phyloP scores from a whole-genome alignment of 2,113 vertebrate species.

The Balaeniceps rex region DNA sequence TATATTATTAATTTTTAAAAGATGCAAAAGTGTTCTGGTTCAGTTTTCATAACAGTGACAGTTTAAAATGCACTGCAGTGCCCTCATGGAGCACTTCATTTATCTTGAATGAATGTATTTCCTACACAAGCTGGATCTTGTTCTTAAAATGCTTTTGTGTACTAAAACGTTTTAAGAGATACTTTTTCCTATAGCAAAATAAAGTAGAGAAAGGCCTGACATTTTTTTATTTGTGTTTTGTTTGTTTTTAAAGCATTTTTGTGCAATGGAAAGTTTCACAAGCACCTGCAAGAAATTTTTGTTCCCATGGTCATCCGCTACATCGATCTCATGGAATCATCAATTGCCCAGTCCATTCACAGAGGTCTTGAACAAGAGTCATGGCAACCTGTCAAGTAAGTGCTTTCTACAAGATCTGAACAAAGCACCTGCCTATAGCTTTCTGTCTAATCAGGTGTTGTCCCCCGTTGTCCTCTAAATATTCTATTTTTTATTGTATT shows the following conservation, averaged over 20 bases:
- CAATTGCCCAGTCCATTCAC: slow-evolving; percentile 97
- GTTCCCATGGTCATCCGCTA: slow-evolving; percentile 94
- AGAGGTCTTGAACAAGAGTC: slow-evolving; percentile 94
- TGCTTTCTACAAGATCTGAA: neutral
- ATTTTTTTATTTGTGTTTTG: slow-evolving; percentile 42
- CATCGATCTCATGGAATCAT: slow-evolving; percentile 98
- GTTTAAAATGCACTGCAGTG: neutral
- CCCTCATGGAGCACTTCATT: neutral
- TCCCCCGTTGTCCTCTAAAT: slow-evolving; percentile 57
- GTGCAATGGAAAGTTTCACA: slow-evolving; percentile 94
- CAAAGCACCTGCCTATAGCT: neutral
- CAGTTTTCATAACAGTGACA: neutral
- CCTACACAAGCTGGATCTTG: neutral
- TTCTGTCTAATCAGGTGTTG: slow-evolving; percentile 44
- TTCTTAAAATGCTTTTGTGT: neutral
- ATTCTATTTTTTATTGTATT: slow-evolving; percentile 71
- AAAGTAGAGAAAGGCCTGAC: neutral
- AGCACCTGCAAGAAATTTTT: slow-evolving; percentile 94
- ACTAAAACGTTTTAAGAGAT: neutral
- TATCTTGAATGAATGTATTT: neutral
- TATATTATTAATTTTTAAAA: neutral
- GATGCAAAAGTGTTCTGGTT: neutral
- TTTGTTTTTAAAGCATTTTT: slow-evolving; percentile 82
- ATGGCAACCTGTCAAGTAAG: slow-evolving; percentile 97
- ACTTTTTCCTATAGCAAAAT: neutral